A percentile compares a stretch with the other conserved stretches of the same genome.
phyloP scores from a whole-genome alignment of 2,888 invertebrate species.

The Spodoptera littoralis region DNA sequence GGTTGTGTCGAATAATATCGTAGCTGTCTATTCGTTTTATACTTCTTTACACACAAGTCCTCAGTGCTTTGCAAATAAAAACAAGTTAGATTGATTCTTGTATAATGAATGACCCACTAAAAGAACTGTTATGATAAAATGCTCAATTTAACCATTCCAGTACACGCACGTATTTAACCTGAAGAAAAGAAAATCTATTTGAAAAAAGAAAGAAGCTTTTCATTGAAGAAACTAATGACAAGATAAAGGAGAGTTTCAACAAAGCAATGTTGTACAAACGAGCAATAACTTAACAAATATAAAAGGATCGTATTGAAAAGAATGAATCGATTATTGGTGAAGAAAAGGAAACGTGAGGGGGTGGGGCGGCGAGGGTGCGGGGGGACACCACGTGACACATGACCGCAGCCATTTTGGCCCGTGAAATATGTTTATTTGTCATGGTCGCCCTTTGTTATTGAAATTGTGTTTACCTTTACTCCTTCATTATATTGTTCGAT shows the following conservation, averaged over 20 bases:
- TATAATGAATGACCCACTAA: too few species aligned
- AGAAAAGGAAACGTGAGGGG: slow-evolving; percentile 74
- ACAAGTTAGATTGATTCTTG: too few species aligned
- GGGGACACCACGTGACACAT: slow-evolving; percentile 82
- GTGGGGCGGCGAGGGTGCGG: slow-evolving; percentile 61
- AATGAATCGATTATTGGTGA: slow-evolving; percentile 84
- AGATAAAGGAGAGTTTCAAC: slow-evolving; percentile 40
- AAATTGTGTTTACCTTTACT: slow-evolving; percentile 89
- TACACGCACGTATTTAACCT: too few species aligned
- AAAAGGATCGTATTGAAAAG: slow-evolving; percentile 79
- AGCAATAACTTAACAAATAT: slow-evolving; percentile 67
- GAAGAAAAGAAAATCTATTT: neutral
- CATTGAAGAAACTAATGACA: slow-evolving; percentile 40
- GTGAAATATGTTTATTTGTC: slow-evolving; percentile 89
- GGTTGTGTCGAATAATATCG: slow-evolving; percentile 1
- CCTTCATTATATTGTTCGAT: slow-evolving; percentile 89
- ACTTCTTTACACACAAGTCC: too few species aligned
- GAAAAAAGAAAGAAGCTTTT: slow-evolving; percentile 8
- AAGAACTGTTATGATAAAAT: too few species aligned
- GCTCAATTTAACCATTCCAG: too few species aligned
- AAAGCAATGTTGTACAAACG: slow-evolving; percentile 47
- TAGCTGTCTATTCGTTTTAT: neutral
- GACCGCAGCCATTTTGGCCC: slow-evolving; percentile 88
- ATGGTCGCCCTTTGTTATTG: slow-evolving; percentile 87
- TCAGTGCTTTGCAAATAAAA: too few species aligned